phyloP scores from a whole-genome alignment of 2,888 invertebrate species.

The Caenorhabditis virilis region DNA sequence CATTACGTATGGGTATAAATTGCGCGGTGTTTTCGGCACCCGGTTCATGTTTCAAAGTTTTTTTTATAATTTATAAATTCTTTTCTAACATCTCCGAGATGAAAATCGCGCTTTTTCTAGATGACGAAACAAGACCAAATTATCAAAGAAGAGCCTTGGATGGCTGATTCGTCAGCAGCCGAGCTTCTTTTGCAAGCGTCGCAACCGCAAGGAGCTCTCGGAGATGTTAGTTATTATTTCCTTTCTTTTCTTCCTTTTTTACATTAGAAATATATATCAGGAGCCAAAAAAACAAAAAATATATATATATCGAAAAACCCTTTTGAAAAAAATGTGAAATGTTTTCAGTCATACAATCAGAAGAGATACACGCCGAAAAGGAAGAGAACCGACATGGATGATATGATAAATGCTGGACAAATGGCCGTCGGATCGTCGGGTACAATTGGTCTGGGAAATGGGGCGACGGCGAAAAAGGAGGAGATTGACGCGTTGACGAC shows the following conservation, averaged over 20 bases:
- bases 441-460: constrained; percentile 25
- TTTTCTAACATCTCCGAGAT: constrained; percentile 2
- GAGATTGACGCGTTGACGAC: constrained; percentile 62
- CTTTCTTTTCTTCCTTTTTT: background rate
- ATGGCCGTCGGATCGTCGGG: constrained; percentile 31
- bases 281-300: background rate
- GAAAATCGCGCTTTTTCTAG: background rate
- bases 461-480: constrained; percentile 40
- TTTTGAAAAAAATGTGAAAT: background rate
- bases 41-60: background rate
- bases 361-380: constrained; percentile 67
- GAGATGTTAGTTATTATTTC: constrained; percentile 31
- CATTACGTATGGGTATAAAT: no score
- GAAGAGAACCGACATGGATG: constrained; percentile 46
- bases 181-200: constrained; percentile 6
- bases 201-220: constrained; percentile 20
- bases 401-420: constrained; percentile 29
- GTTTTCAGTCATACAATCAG: constrained; percentile 59
- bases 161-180: constrained; percentile 14
- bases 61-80: background rate
- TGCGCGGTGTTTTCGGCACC: background rate
- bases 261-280: no score
- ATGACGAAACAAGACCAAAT: constrained; percentile 28
- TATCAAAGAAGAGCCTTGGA: constrained; percentile 34
- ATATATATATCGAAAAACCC: background rate